A percentile compares a stretch with the other conserved stretches of the same genome.
Conservation (phyloP, 2,797 vertebrate species). For the Hyperoplus immaculatus region DNA sequence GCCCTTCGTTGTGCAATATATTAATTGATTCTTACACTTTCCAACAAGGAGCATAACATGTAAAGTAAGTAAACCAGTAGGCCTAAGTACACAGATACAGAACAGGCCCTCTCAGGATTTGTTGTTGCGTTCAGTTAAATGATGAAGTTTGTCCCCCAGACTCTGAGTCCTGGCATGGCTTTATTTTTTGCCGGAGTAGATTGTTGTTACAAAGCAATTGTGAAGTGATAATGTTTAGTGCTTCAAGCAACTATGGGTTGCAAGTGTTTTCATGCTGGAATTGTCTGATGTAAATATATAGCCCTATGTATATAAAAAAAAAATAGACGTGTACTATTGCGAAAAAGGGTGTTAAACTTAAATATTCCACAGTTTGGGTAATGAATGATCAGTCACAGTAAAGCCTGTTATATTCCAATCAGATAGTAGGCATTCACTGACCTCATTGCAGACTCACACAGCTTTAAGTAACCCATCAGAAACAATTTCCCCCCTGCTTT, state of each 20-base stretch:
- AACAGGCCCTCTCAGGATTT: slow-evolving; percentile 20
- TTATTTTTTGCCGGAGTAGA: slow-evolving; percentile 34
- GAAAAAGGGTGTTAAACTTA: slow-evolving; percentile 17
- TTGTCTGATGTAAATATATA: slow-evolving; percentile 9
- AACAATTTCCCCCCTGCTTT: background rate
- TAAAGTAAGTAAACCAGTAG: no score
- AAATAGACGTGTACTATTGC: slow-evolving; percentile 20
- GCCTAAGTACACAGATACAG: background rate
- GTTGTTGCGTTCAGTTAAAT: slow-evolving; percentile 25
- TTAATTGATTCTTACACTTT: no score
- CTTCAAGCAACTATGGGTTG: slow-evolving; percentile 13
- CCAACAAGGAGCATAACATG: no score
- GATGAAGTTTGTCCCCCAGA: slow-evolving; percentile 37
- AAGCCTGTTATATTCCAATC: slow-evolving; percentile 7
- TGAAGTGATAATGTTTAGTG: slow-evolving; percentile 49
- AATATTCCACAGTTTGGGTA: slow-evolving; percentile 30
- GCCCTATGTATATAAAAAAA: background rate
- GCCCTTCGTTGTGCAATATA: no score
- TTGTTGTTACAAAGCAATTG: slow-evolving; percentile 28
- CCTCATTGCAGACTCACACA: slow-evolving; percentile 30
- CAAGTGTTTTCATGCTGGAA: slow-evolving; percentile 26
- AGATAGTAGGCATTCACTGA: slow-evolving; percentile 24
- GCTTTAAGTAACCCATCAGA: background rate
- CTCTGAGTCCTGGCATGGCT: slow-evolving; percentile 34
- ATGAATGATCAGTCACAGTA: slow-evolving; percentile 21